A percentile compares a stretch with the other conserved stretches of the same genome.
These are phyloP conservation scores for Papilio protenor DNA, from an alignment of 2,888 invertebrate genomes.

Conservation along the genomic window DNA sequence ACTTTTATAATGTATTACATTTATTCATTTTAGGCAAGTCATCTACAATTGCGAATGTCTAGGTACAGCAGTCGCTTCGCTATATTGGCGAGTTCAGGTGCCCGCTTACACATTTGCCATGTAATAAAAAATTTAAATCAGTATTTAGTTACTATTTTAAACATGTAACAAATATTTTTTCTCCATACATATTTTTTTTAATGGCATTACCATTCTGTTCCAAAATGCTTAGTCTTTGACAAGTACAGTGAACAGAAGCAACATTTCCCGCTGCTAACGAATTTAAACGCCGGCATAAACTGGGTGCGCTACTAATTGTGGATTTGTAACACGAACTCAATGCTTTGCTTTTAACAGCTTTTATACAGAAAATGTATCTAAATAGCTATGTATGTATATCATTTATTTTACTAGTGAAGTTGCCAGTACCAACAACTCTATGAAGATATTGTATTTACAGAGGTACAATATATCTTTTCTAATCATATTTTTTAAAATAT, in stretches of 20 bases:
- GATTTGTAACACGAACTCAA: slow-evolving; percentile 77
- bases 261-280: slow-evolving; percentile 75
- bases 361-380: slow-evolving; percentile 34
- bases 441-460: no score
- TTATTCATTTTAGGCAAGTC: no score
- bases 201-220: neutral
- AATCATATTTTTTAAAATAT: no score
- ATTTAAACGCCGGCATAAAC: slow-evolving; percentile 83
- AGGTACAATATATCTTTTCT: no score
- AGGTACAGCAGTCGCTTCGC: no score
- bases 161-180: neutral
- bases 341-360: slow-evolving; percentile 64
- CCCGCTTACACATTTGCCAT: no score
- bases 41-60: no score
- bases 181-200: neutral
- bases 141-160: no score
- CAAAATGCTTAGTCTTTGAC: slow-evolving; percentile 57
- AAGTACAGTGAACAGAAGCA: slow-evolving; percentile 64
- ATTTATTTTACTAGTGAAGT: neutral
- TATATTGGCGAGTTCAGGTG: no score
- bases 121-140: no score
- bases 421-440: no score
- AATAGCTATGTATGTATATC: slow-evolving; percentile 28
- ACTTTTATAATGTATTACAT: no score
- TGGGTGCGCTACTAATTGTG: slow-evolving; percentile 78